Evolutionary conservation across 2,888 invertebrate genomes (phyloP).

Genomic region (Drepana falcataria): DNA sequence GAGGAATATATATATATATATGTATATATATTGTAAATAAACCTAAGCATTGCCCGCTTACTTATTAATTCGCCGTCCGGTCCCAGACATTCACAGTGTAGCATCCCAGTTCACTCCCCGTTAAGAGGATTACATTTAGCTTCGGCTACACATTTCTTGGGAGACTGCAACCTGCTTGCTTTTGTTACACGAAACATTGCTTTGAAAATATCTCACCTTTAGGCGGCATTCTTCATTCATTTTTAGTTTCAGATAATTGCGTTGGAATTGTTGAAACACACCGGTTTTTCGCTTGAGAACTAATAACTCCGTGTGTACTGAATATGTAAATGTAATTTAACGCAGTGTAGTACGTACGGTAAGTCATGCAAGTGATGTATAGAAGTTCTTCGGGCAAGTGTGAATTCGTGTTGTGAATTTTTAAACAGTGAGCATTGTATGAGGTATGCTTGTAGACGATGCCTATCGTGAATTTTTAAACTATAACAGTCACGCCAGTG

Average conservation of each 20-base stretch:
- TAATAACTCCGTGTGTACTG: neutral
- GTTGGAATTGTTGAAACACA: neutral
- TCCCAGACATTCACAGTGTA: conserved; percentile 22
- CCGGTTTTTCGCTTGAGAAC: neutral
- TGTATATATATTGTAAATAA: neutral
- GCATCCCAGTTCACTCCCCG: conserved; percentile 34
- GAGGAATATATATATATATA: neutral
- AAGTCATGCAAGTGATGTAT: neutral
- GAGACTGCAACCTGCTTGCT: conserved; percentile 35
- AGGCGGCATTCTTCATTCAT: conserved; percentile 25
- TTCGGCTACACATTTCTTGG: conserved; percentile 32
- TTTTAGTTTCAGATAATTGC: neutral
- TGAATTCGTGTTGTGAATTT: conserved; percentile 10
- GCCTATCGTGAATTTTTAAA: neutral
- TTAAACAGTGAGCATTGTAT: conserved; percentile 9
- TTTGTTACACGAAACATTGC: conserved; percentile 33
- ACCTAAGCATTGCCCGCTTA: conserved; percentile 4
- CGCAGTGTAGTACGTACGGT: neutral
- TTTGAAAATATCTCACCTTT: too few relatives aligned
- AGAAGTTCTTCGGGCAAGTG: conserved; percentile 1
- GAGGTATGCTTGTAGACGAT: conserved; percentile 6
- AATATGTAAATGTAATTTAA: conserved; percentile 2
- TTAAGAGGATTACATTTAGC: conserved; percentile 50
- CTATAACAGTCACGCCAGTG: too few relatives aligned
- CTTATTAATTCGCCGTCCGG: conserved; percentile 25